These are phyloP conservation scores for Dicaeum eximium DNA, from an alignment of 2,113 vertebrate species.

Conservation along the genomic window DNA sequence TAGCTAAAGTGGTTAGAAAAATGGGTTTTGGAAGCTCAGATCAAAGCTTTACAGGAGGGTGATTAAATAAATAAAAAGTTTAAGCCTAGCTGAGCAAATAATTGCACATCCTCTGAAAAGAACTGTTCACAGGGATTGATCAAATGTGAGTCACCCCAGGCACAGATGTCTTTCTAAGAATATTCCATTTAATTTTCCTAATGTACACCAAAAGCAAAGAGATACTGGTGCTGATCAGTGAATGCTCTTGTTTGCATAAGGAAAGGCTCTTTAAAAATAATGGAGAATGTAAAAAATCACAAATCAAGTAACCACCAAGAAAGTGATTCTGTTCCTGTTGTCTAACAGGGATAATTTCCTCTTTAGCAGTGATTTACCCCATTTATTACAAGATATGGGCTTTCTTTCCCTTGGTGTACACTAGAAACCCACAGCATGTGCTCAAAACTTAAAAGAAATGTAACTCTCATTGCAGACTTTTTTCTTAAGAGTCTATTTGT, in stretches of 20 bases:
- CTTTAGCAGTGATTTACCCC: neutral
- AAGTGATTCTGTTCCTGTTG: conserved; percentile 10
- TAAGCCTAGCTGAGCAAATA: conserved; percentile 82
- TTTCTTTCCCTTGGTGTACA: neutral
- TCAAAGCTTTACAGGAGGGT: conserved; percentile 77
- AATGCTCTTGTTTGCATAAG: conserved; percentile 59
- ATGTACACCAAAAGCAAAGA: conserved; percentile 65
- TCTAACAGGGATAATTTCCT: conserved; percentile 31
- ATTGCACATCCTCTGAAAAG: conserved; percentile 79
- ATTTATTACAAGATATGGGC: neutral
- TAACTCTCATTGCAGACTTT: neutral
- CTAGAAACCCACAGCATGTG: neutral
- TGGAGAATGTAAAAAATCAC: neutral
- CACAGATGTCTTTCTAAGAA: conserved; percentile 79
- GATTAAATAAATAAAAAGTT: conserved; percentile 80
- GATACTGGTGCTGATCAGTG: conserved; percentile 55
- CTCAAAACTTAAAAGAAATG: neutral
- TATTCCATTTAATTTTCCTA: conserved; percentile 75
- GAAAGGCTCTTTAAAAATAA: conserved; percentile 60
- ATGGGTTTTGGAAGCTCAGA: conserved; percentile 71
- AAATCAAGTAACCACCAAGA: neutral
- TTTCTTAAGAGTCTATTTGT: neutral
- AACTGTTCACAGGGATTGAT: conserved; percentile 70
- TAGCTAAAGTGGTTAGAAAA: conserved; percentile 73
- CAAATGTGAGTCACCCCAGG: conserved; percentile 73